A percentile compares a stretch with the other conserved stretches of the same genome.
phyloP scores from a whole-genome alignment of 2,797 vertebrate genomes.

The Pseudochaenichthys georgianus region DNA sequence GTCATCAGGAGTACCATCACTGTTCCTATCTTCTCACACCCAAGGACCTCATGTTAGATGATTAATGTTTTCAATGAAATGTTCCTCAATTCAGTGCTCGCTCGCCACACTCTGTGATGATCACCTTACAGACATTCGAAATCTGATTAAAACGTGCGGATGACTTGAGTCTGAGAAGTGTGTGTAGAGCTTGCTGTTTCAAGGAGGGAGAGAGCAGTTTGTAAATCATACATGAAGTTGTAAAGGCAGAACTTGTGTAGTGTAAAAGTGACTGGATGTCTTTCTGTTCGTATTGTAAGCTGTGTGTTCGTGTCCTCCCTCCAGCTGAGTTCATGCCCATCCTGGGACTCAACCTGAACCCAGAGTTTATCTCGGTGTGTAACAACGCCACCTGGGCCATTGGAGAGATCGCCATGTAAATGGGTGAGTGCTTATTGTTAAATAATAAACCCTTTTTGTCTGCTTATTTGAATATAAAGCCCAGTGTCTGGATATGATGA shows the following conservation, averaged over 20 bases:
- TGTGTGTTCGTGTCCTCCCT: no score
- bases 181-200: no score
- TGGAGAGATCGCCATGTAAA: no score
- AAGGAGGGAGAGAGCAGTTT: background rate
- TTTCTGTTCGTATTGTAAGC: background rate
- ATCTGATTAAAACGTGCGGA: no score
- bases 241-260: background rate
- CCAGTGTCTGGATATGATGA: constrained; percentile 73
- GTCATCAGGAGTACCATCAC: background rate
- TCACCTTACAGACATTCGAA: no score
- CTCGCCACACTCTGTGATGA: no score
- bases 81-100: background rate
- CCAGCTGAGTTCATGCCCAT: no score
- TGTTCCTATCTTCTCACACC: background rate
- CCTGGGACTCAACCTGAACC: no score
- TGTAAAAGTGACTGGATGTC: background rate
- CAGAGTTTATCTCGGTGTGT: no score
- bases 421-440: background rate
- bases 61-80: background rate
- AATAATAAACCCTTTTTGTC: background rate
- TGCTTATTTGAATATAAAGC: no score
- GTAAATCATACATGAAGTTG: background rate
- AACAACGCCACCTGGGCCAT: no score
- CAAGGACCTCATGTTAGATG: background rate
- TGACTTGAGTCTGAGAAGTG: no score